Evolutionary conservation across 2,113 vertebrate species (phyloP).

Genomic region (Anguilla japonica): DNA sequence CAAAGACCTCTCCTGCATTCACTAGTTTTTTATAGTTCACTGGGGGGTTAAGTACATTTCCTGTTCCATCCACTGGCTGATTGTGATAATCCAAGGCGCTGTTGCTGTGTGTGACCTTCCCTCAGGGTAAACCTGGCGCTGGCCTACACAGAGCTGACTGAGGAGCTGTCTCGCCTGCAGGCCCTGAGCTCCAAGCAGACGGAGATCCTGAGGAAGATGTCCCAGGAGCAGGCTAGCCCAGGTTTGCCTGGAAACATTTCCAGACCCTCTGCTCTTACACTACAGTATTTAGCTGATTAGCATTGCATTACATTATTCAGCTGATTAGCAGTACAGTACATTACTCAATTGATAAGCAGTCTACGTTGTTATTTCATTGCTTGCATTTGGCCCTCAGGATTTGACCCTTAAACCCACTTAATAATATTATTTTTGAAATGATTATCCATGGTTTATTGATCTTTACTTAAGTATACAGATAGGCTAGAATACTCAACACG

Average conservation of each 20-base stretch:
- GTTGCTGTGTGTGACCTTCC: constrained; percentile 11
- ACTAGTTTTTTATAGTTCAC: neutral
- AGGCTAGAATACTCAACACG: neutral
- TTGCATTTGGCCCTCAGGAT: no score
- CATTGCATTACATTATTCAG: neutral
- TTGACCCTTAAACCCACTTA: no score
- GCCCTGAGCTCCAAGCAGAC: constrained; percentile 86
- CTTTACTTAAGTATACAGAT: neutral
- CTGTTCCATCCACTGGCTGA: neutral
- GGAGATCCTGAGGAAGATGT: constrained; percentile 85
- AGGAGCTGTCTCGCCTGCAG: constrained; percentile 87
- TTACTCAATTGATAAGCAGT: neutral
- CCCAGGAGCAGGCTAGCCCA: constrained; percentile 82
- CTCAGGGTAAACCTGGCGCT: constrained; percentile 90
- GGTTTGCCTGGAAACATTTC: constrained; percentile 51
- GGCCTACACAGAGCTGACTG: constrained; percentile 94
- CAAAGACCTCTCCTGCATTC: neutral
- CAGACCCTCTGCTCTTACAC: constrained; percentile 22
- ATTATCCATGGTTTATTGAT: neutral
- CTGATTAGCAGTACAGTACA: neutral
- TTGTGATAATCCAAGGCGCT: neutral
- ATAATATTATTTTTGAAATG: neutral
- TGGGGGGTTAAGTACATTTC: neutral
- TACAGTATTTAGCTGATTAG: neutral
- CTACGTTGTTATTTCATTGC: no score